phyloP scores from a whole-genome alignment of 2,113 vertebrate species.

The Sylvia atricapilla region DNA sequence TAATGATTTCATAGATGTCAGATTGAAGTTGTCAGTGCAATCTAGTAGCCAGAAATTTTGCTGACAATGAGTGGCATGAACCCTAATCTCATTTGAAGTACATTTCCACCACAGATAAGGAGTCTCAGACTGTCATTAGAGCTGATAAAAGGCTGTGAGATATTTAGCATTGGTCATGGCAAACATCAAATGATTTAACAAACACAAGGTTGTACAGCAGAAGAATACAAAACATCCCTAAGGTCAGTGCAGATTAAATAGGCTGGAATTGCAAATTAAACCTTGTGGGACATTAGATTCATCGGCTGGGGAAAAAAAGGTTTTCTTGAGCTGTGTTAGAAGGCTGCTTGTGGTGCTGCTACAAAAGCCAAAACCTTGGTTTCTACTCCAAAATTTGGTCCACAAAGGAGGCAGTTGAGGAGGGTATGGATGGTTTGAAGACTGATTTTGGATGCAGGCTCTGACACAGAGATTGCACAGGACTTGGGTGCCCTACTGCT shows the following conservation, averaged over 20 bases:
- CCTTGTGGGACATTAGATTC: background rate
- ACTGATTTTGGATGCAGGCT: background rate
- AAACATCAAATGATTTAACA: conserved; percentile 23
- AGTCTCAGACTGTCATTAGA: conserved; percentile 40
- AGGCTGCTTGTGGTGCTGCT: background rate
- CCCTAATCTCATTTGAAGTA: conserved; percentile 51
- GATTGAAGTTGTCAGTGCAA: conserved; percentile 34
- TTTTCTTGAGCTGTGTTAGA: background rate
- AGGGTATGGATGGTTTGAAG: background rate
- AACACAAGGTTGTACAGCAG: background rate
- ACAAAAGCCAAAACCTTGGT: background rate
- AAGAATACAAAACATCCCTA: conserved; percentile 8
- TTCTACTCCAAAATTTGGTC: background rate
- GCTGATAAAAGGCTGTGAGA: conserved; percentile 57
- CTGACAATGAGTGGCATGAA: conserved; percentile 54
- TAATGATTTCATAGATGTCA: conserved; percentile 38
- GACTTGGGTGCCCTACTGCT: background rate
- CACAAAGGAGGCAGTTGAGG: background rate
- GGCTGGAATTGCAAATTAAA: background rate
- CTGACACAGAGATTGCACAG: background rate
- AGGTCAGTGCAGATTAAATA: conserved; percentile 1
- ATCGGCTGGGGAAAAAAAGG: background rate
- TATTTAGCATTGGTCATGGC: conserved; percentile 24
- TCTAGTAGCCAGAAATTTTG: conserved; percentile 47
- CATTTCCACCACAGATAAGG: conserved; percentile 54